A percentile compares a stretch with the other conserved stretches of the same genome.
These are phyloP conservation scores for Clinocottus analis DNA, from an alignment of 2,113 vertebrate species.

Conservation along the genomic window DNA sequence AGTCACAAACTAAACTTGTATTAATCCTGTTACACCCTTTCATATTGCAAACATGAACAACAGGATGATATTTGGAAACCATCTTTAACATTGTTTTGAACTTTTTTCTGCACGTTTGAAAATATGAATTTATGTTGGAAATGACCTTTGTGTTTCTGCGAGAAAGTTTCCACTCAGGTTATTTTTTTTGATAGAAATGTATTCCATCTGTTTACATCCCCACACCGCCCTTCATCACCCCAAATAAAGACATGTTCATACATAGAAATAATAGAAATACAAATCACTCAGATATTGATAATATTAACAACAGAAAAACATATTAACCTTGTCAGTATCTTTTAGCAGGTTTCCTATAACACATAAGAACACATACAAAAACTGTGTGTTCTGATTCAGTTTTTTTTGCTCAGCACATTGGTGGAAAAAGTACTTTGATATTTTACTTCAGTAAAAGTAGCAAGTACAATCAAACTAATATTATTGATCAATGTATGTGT, in stretches of 20 bases:
- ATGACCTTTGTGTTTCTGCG: not conserved
- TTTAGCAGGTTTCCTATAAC: not conserved
- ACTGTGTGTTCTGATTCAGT: too few relatives aligned
- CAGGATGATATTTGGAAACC: not conserved
- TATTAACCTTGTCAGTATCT: not conserved
- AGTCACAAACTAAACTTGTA: conserved; percentile 15
- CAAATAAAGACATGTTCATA: not conserved
- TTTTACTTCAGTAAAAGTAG: not conserved
- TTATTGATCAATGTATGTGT: not conserved
- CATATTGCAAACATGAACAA: conserved; percentile 6
- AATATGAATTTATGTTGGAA: not conserved
- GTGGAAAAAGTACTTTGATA: not conserved
- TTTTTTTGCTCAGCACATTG: too few relatives aligned
- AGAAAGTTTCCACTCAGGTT: not conserved
- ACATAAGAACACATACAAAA: too few relatives aligned
- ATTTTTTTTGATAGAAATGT: not conserved
- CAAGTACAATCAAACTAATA: not conserved
- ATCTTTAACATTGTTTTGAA: not conserved
- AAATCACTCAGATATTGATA: not conserved
- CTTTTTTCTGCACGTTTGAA: not conserved
- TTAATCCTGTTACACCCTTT: conserved; percentile 32
- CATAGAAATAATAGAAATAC: not conserved
- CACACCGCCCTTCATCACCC: not conserved
- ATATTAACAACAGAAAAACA: not conserved
- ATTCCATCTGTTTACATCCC: not conserved